phyloP scores from a whole-genome alignment of 2,888 invertebrate species.

The Cryptophagus acutangulus region DNA sequence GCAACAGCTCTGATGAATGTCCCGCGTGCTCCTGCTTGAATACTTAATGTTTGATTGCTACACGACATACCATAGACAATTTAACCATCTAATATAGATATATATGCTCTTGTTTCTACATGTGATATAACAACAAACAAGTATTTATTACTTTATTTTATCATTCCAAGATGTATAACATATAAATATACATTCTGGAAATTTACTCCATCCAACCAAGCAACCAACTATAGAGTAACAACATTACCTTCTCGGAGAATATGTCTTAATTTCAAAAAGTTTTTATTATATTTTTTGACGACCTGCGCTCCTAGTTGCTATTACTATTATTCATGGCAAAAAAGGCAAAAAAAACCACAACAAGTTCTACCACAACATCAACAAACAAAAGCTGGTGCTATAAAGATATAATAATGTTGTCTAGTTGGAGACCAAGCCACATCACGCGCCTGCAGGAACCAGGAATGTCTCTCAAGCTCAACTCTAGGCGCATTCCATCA shows the following conservation, averaged over 20 bases:
- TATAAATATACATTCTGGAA: too few relatives aligned
- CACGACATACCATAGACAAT: constrained; percentile 41
- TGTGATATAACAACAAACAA: constrained; percentile 23
- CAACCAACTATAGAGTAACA: too few relatives aligned
- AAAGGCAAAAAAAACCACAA: constrained; percentile 12
- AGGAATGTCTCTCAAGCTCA: constrained; percentile 40
- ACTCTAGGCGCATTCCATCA: constrained; percentile 44
- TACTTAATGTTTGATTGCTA: constrained; percentile 44
- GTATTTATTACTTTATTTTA: too few relatives aligned
- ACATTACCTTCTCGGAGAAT: too few relatives aligned
- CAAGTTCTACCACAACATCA: constrained; percentile 26
- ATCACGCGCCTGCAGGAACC: constrained; percentile 35
- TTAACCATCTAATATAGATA: constrained; percentile 38
- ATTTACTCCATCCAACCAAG: too few relatives aligned
- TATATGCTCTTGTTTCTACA: constrained; percentile 22
- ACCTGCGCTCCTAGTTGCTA: too few relatives aligned
- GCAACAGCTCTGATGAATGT: constrained; percentile 40
- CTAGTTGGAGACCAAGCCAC: constrained; percentile 38
- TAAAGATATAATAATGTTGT: constrained; percentile 44
- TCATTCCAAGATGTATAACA: too few relatives aligned
- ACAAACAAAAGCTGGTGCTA: constrained; percentile 23
- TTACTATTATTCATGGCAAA: constrained; percentile 1
- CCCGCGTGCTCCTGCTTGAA: constrained; percentile 41
- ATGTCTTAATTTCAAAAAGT: too few relatives aligned
- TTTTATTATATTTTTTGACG: too few relatives aligned